Base-by-base conservation (phyloP, 2,797 vertebrate species). In the Pipistrellus kuhlii region DNA sequence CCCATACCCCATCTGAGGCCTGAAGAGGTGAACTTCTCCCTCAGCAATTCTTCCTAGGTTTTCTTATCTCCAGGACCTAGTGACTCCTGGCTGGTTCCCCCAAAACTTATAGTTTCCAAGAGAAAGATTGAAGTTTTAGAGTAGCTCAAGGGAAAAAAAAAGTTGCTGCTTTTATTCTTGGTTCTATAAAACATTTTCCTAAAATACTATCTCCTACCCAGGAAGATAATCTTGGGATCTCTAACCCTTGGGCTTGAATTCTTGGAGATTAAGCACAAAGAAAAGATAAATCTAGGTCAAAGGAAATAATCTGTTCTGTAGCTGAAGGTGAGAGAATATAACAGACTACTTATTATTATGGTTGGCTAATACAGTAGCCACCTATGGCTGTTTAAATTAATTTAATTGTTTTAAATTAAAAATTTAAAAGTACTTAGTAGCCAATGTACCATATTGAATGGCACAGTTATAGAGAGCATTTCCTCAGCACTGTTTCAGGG, bases 41-140 rank as follows among this genome's bases (percentile, higher is more conserved):
- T n/a, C 11, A 59, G 21, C 15, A 57, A 94, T 25, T 92, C 21
- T 27, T 68, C 51, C 82, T 76, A 66, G 78, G 76, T 21, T 23
- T 85, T 17, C 1, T n/a, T 27, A 38, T 68, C 66, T 8, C 2
- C n/a, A 13, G 38, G 38, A 57, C 13, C 66, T 55, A 64, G 59
- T 94, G 90, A 88, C 30, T 51, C 76, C 66, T 93, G 51, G 64
- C 17, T 73, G 77, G 55, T 73, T 89, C 84, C 41, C n/a, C 59
- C 69, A 93, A 21, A 15, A 92, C 44, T 91, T 95, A 75, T 2
- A 51, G 44, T 72, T 88, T 88, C 78, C 48, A 85, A 62, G 13
- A 51, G 93, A 46, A 80, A 27, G 48, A 64, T 1, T 91, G 59
- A 81, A 12, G 13, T 82, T 84, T 69, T 30, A 92, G 51, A 88